Percentiles rank a stretch among this genome's conserved stretches.
These are phyloP conservation scores for Corynorhinus townsendii DNA, from an alignment of 2,113 vertebrate species.

Conservation along the genomic window DNA sequence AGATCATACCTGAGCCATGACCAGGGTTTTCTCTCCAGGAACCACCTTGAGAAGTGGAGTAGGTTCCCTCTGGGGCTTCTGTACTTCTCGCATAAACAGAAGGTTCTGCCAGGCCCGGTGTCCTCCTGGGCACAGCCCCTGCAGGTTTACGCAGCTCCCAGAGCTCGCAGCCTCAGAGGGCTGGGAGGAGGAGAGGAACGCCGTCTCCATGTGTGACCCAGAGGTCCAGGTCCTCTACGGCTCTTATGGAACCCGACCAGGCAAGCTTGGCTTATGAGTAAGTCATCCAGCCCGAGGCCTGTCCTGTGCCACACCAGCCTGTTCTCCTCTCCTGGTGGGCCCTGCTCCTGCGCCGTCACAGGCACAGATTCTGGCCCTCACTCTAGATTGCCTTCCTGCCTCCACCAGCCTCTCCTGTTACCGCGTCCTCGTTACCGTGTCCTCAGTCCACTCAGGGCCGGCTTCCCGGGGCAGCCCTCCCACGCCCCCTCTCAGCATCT, in stretches of 20 bases:
- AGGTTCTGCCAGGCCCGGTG: background rate
- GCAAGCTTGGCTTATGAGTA: too few relatives aligned
- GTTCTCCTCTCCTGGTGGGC: too few relatives aligned
- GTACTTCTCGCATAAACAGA: background rate
- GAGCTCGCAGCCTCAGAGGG: too few relatives aligned
- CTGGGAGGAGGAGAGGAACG: too few relatives aligned
- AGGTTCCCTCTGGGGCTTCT: background rate
- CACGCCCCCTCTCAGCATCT: background rate
- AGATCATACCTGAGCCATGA: background rate
- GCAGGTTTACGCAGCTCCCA: rapidly evolving
- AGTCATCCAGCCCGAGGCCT: too few relatives aligned
- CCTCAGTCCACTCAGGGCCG: too few relatives aligned
- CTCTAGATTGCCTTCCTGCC: background rate
- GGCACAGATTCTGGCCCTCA: background rate
- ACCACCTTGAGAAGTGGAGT: background rate
- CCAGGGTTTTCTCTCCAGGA: background rate
- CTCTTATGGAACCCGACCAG: too few relatives aligned
- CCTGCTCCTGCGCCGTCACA: too few relatives aligned
- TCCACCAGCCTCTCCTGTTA: background rate
- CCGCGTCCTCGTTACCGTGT: rapidly evolving
- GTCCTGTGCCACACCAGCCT: too few relatives aligned
- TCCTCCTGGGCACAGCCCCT: background rate
- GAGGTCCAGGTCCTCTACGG: background rate
- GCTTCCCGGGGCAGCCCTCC: background rate
- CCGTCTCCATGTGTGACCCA: background rate